Evolutionary conservation across 2,113 vertebrate genomes (phyloP), one percentile per base, ranked within the genome.

Genomic region (Verasper variegatus): DNA sequence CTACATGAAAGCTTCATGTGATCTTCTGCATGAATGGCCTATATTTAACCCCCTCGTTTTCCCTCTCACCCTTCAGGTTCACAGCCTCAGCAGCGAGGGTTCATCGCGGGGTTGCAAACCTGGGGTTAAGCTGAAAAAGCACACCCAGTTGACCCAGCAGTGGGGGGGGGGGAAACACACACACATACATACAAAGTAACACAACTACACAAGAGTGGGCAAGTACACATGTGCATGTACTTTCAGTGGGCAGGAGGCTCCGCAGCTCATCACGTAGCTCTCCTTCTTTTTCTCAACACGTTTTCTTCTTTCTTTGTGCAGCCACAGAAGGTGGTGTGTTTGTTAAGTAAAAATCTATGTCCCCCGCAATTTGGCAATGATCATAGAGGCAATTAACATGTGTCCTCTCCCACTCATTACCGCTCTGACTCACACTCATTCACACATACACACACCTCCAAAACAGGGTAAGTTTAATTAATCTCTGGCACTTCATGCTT

Each of bases 121-220:
- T 76, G 21, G 68, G 86, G 84, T 88, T 86, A 81, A 92, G 81
- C 85, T 92, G 74, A 85, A 83, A 90, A 89, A 93, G 87, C 86
- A 89, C 60, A 72, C 69, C 54, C 71, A 61, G 74, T 74, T 74
- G 66, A 82, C 67, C 13, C n/a, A 18, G 52, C 49, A 17, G 37
- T 59, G 52, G 3, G 31, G 27, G 57, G 59, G 76, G 31, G 1
- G 8, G 7, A 8, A 27, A 31, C 68, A 62, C 12, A 76, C 45
- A 61, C 9, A 80, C 62, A 35, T 11, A 62, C 51, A 62, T 20
- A 59, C 13, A 13, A 63, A n/a, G 12, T 54, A n/a, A 70, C 70
- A 61, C 55, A 5, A 31, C 23, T 9, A 40, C 18, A 70, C 23
- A 66, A 64, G 13, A 35, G 20, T 26, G 35, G 49, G 40, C 55